Conservation (phyloP, 2,888 invertebrate genomes). For the Cremastinae sp. region DNA sequence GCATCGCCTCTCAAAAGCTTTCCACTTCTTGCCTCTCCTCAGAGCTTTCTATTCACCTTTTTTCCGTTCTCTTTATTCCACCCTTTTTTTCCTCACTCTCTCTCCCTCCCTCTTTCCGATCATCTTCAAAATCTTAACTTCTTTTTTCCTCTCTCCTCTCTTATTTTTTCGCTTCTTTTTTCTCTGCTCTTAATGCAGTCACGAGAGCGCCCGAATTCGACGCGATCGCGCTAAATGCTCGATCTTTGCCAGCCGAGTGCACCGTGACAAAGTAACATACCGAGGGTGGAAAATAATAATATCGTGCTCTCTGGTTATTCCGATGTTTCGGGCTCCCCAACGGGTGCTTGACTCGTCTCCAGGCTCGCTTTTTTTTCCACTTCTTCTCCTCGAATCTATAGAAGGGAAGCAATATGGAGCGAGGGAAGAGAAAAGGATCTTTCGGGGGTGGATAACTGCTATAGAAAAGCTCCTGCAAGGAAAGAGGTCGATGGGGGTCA, state of each 20-base stretch:
- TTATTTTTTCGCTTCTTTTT: background rate
- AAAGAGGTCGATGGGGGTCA: conserved; percentile 53
- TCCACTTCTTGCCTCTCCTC: conserved; percentile 28
- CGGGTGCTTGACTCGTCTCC: conserved; percentile 20
- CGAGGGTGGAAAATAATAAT: conserved; percentile 51
- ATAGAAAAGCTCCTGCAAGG: conserved; percentile 33
- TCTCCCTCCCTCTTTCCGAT: conserved; percentile 41
- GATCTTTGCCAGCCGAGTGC: conserved; percentile 69
- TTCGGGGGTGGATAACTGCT: conserved; percentile 36
- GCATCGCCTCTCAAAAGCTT: conserved; percentile 29
- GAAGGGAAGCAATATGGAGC: conserved; percentile 29
- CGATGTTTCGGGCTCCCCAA: conserved; percentile 41
- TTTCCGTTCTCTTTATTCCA: too few species aligned
- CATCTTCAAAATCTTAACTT: conserved; percentile 35
- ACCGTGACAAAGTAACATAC: conserved; percentile 66
- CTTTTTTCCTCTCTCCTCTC: background rate
- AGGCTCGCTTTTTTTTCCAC: conserved; percentile 41
- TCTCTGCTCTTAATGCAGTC: conserved; percentile 26
- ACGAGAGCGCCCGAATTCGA: conserved; percentile 43
- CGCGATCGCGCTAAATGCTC: conserved; percentile 69
- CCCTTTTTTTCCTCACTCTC: background rate
- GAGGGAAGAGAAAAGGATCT: conserved; percentile 27
- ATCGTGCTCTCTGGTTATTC: conserved; percentile 45
- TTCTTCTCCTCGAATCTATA: conserved; percentile 46
- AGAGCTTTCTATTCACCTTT: conserved; percentile 1